phyloP scores from a whole-genome alignment of 1,140 invertebrate genomes.

The Danaus melanippus region DNA sequence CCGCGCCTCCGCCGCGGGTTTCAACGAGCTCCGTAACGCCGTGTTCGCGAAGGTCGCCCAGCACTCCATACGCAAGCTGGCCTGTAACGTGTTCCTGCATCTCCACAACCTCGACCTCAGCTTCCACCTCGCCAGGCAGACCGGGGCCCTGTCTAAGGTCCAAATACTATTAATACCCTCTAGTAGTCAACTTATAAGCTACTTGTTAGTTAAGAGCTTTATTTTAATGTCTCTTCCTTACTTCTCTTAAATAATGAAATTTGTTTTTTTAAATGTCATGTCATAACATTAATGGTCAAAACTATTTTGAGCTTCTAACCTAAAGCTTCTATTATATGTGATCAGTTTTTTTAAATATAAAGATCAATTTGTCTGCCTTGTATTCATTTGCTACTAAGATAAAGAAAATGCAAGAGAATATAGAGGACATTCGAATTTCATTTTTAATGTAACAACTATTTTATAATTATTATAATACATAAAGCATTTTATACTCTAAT shows the following conservation, averaged over 20 bases:
- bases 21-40: conserved; percentile 97
- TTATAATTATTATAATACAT: not conserved
- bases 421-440: no score
- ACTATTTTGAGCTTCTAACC: no score
- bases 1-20: conserved; percentile 88
- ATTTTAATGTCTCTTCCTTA: no score
- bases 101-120: conserved; percentile 95
- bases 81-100: conserved; percentile 97
- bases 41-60: conserved; percentile 99
- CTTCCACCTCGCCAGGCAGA: conserved; percentile 96
- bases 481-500: not conserved
- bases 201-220: no score
- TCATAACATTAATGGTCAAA: no score
- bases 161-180: not conserved
- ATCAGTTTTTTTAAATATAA: no score
- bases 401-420: not conserved
- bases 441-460: not conserved
- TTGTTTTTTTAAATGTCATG: no score
- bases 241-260: no score
- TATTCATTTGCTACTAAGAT: not conserved
- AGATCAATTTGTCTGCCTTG: no score
- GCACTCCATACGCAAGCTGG: conserved; percentile 94
- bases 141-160: conserved; percentile 80
- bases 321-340: no score
- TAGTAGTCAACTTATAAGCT: not conserved